phyloP scores from a whole-genome alignment of 2,113 vertebrate genomes.

The Labeo rohita region DNA sequence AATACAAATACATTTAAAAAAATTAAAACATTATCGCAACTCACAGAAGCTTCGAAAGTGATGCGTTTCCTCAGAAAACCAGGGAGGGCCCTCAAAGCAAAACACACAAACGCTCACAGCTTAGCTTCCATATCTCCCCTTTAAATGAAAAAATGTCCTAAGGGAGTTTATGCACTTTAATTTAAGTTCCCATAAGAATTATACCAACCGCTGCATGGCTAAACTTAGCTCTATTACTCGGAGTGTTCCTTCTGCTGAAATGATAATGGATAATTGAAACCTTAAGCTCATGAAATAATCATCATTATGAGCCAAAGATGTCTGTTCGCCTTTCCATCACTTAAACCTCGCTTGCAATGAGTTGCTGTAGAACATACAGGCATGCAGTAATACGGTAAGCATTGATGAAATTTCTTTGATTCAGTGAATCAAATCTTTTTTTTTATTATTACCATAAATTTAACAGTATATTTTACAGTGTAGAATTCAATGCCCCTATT shows the following conservation, averaged over 20 bases:
- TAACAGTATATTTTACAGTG: background rate
- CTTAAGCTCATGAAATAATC: conserved; percentile 70
- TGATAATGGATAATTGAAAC: conserved; percentile 62
- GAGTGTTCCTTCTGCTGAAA: conserved; percentile 47
- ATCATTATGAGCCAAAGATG: conserved; percentile 62
- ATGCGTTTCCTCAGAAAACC: background rate
- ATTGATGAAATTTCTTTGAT: background rate
- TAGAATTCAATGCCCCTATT: background rate
- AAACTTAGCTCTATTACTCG: conserved; percentile 59
- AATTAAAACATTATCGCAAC: conserved; percentile 15
- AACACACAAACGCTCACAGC: background rate
- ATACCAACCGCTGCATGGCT: conserved; percentile 55
- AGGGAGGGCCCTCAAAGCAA: conserved; percentile 4
- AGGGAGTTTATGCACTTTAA: conserved; percentile 63
- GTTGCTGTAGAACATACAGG: background rate
- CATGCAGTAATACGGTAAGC: background rate
- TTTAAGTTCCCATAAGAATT: conserved; percentile 62
- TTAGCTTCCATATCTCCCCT: conserved; percentile 18
- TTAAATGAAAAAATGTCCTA: conserved; percentile 34
- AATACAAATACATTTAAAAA: background rate
- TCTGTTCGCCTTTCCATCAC: conserved; percentile 50
- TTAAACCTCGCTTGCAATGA: background rate
- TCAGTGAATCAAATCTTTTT: background rate
- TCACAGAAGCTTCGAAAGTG: background rate
- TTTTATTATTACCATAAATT: background rate